Evolutionary conservation across 2,113 vertebrate species (phyloP).

Genomic region (Ochotona curzoniae): DNA sequence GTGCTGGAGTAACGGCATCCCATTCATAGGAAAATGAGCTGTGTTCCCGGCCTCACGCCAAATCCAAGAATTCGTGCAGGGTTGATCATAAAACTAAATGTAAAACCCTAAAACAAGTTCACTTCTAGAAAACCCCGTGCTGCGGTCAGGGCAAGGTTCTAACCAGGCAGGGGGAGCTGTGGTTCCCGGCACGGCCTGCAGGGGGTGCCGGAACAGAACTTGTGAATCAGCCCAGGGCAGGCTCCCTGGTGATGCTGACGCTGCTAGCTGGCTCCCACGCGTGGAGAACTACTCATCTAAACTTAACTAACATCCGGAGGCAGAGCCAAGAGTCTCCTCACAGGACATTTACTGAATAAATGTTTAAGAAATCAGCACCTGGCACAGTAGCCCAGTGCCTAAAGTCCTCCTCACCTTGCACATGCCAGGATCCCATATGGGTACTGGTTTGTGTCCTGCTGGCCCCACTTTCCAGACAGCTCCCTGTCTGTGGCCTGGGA

Average conservation of each 20-base stretch:
- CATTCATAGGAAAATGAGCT: neutral
- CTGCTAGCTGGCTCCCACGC: neutral
- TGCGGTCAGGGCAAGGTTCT: neutral
- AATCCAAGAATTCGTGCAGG: constrained; percentile 3
- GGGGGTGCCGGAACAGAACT: neutral
- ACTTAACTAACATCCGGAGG: neutral
- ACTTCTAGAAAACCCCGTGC: neutral
- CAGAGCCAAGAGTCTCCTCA: neutral
- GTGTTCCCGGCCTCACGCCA: neutral
- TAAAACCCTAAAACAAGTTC: constrained; percentile 3
- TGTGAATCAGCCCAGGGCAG: neutral
- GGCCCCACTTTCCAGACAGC: too few species aligned
- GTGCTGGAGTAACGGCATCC: neutral
- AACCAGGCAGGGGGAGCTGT: neutral
- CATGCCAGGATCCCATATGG: too few species aligned
- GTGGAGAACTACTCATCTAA: constrained; percentile 4
- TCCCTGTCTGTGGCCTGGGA: too few species aligned
- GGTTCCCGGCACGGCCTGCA: neutral
- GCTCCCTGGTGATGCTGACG: neutral
- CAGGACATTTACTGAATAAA: constrained; percentile 10
- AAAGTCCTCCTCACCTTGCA: too few species aligned
- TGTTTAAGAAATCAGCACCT: constrained; percentile 24
- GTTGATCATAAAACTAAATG: constrained; percentile 19
- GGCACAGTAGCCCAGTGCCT: too few species aligned
- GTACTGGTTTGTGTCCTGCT: too few species aligned